These are phyloP conservation scores for Zaprionus ornatus DNA, from an alignment of 1,140 invertebrate species.

Conservation along the genomic window DNA sequence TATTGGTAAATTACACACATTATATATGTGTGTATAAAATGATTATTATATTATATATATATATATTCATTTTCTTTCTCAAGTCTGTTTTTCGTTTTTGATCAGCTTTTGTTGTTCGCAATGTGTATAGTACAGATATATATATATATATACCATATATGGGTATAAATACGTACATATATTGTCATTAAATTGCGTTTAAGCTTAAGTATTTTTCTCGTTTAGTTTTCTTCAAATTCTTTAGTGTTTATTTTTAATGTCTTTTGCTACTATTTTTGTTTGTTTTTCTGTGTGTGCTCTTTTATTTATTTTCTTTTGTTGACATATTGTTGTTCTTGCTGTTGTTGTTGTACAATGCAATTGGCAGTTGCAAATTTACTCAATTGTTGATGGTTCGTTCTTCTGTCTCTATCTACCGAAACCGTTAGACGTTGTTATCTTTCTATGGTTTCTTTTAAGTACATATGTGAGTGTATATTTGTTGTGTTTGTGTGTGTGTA, in stretches of 20 bases:
- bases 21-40: constrained; percentile 23
- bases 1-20: neutral
- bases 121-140: constrained; percentile 16
- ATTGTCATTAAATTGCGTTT: constrained; percentile 49
- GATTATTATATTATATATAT: constrained; percentile 13
- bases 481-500: constrained; percentile 10
- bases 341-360: constrained; percentile 65
- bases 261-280: constrained; percentile 22
- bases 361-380: constrained; percentile 71
- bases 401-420: constrained; percentile 32
- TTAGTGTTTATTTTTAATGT: constrained; percentile 47
- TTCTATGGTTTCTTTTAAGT: constrained; percentile 37
- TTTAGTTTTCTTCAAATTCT: constrained; percentile 16
- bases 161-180: constrained; percentile 20
- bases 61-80: constrained; percentile 25
- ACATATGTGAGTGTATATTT: neutral
- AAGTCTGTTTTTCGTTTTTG: constrained; percentile 46
- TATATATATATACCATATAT: constrained; percentile 20
- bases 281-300: constrained; percentile 5
- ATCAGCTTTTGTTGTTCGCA: constrained; percentile 35
- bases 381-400: constrained; percentile 26
- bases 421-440: constrained; percentile 33
- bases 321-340: constrained; percentile 35
- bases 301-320: constrained; percentile 20
- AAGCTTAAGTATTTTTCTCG: constrained; percentile 31